phyloP scores from a whole-genome alignment of 2,113 vertebrate genomes.

The Vombatus ursinus region DNA sequence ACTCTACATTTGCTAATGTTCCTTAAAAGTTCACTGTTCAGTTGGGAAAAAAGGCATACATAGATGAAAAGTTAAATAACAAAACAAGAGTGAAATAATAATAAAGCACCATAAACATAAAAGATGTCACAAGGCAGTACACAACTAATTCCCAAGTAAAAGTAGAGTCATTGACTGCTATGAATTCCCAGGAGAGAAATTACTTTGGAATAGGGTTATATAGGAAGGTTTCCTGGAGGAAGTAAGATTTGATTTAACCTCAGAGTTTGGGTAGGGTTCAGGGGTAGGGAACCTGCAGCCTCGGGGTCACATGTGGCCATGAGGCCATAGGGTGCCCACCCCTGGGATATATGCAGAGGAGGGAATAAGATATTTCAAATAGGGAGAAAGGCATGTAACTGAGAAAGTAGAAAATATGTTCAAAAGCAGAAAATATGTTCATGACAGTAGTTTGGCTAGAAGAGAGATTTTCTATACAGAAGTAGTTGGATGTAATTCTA shows the following conservation, averaged over 20 bases:
- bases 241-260: background rate
- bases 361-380: background rate
- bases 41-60: background rate
- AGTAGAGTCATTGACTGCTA: background rate
- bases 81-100: background rate
- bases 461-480: background rate
- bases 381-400: background rate
- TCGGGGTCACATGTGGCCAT: too few species aligned
- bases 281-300: too few species aligned
- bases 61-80: background rate
- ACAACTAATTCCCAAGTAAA: background rate
- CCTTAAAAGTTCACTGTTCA: background rate
- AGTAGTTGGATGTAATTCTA: background rate
- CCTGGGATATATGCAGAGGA: background rate
- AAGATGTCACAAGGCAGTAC: background rate
- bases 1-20: background rate
- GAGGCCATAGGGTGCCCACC: too few species aligned
- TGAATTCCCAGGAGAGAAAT: background rate
- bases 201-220: background rate
- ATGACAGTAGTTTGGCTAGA: background rate
- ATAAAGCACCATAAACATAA: background rate
- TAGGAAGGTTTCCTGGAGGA: background rate
- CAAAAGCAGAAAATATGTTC: background rate
- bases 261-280: background rate
- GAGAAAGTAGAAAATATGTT: background rate